phyloP scores from a whole-genome alignment of 2,113 vertebrate genomes.

The Gymnocephalus cernua region DNA sequence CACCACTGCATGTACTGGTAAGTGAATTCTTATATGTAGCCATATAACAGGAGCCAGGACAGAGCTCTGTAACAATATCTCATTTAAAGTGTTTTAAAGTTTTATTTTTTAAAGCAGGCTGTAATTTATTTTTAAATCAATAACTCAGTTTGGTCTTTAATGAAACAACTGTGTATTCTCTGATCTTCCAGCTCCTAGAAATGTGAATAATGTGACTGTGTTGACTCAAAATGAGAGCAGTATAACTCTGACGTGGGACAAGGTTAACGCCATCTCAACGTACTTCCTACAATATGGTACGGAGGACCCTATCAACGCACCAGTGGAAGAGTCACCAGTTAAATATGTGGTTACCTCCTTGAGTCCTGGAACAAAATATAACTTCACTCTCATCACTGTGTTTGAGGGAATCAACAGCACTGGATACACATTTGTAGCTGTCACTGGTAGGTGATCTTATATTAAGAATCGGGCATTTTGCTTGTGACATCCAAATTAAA shows the following conservation, averaged over 20 bases:
- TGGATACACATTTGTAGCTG: neutral
- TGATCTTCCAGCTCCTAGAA: neutral
- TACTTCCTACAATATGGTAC: slow-evolving; percentile 17
- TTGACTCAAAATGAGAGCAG: slow-evolving; percentile 3
- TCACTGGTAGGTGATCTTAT: slow-evolving; percentile 15
- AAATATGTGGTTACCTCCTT: neutral
- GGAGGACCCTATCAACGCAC: neutral
- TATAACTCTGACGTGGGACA: slow-evolving; percentile 58
- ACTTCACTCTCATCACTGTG: slow-evolving; percentile 47
- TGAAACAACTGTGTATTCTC: neutral
- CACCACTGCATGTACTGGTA: slow-evolving; percentile 28
- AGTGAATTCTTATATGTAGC: too few species aligned
- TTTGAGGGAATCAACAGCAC: neutral
- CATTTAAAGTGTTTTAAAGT: too few species aligned
- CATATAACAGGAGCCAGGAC: neutral
- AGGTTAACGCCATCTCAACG: neutral
- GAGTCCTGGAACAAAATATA: slow-evolving; percentile 31
- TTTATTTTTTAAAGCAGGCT: too few species aligned
- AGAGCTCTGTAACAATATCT: neutral
- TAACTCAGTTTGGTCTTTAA: too few species aligned
- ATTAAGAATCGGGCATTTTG: neutral
- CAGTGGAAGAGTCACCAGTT: neutral
- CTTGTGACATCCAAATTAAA: neutral
- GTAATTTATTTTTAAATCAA: too few species aligned
- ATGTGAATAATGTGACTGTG: neutral